A percentile compares a stretch with the other conserved stretches of the same genome.
Conservation (phyloP, 2,113 vertebrate genomes). For the Pterocles burchelli region DNA sequence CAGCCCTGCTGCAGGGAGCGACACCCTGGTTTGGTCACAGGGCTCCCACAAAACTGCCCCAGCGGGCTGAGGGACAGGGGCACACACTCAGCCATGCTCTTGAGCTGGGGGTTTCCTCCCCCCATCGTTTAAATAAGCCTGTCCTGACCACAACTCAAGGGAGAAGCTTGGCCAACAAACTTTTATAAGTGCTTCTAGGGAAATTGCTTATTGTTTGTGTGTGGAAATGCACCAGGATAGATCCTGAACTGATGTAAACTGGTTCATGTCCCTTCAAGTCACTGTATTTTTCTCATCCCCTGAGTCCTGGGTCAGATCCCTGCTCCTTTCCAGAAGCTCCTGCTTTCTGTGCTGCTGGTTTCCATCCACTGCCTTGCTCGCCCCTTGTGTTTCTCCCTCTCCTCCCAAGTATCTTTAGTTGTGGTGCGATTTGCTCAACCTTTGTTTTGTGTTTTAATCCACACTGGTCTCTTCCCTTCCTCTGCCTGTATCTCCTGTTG, state of each 20-base stretch:
- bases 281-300: background rate
- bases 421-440: background rate
- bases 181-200: background rate
- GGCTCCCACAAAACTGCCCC: background rate
- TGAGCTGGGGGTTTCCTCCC: no score
- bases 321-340: background rate
- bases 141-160: background rate
- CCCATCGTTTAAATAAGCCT: background rate
- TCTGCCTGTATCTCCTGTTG: background rate
- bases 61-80: background rate
- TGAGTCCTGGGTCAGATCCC: background rate
- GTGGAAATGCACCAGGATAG: background rate
- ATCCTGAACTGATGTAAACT: background rate
- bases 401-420: background rate
- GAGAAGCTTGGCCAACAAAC: background rate
- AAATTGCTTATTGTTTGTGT: background rate
- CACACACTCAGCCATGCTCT: rapidly evolving
- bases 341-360: rapidly evolving
- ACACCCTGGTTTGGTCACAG: background rate
- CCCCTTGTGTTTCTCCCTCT: background rate
- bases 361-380: rapidly evolving
- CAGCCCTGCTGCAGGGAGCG: rapidly evolving
- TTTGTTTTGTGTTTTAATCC: background rate
- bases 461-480: background rate
- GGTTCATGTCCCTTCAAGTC: no score